Evolutionary conservation across 2,797 vertebrate genomes (phyloP), one percentile per base, ranked within the genome.

Genomic region (Chaenodraco wilsoni): DNA sequence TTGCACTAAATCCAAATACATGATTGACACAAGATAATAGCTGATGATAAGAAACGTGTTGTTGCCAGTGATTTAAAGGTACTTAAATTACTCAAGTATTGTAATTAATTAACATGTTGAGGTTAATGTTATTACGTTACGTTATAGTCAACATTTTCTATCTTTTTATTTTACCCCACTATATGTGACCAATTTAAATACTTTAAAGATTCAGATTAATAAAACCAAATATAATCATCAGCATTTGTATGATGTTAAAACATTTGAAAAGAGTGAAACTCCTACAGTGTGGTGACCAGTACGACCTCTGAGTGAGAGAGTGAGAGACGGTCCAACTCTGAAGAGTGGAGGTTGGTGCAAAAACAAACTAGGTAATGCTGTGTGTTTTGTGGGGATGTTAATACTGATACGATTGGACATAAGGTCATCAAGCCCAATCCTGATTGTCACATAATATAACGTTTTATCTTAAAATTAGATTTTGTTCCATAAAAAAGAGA

Each of bases 251-350:
- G 6, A 37, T 37, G 33, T 37, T 7, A 3, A 27, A 27, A 0
- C 8, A 70, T 74, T 52, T 79, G 60, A 67, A 71, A 72, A 71
- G 65, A 52, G 16, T 4, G 15, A 72, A 31, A 54, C 52, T 58
- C 78, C 75, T 48, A 45, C 67, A 55, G 76, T 41, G 48, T 19
- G 48, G 48, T 72, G 78, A 80, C 43, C 27, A 60, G 19, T 9
- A 19, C 9, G 48, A 79, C 77, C 72, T 72, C 52, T 51, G 31
- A 72, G 31, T 55, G 66, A 63, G 71, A 41, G 54, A 59, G 54
- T 0, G 77, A 21, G 21, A 21, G 43, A 2, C 33, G 9, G 55
- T 17, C 43, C 27, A 37, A 40, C 62, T 68, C 44, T 51, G 48
- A 44, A 41, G 41, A 60, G 69, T 14, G 19, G 51, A 57, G 62